These are phyloP conservation scores for Dasyurus viverrinus DNA, from an alignment of 2,113 vertebrate species.

Conservation along the genomic window DNA sequence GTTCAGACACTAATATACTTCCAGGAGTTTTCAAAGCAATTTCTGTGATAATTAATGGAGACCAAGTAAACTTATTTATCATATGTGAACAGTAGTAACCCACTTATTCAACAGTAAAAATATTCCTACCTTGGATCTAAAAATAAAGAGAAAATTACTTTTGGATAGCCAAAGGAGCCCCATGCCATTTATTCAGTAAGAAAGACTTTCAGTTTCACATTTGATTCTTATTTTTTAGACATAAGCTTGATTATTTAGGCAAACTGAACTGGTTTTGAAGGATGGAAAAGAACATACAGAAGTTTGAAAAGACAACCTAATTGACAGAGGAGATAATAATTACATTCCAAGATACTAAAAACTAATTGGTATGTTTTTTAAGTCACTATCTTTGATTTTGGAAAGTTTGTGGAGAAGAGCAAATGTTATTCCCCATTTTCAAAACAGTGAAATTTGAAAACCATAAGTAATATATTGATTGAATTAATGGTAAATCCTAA, in stretches of 20 bases:
- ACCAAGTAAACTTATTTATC: background rate
- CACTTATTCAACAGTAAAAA: background rate
- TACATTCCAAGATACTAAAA: background rate
- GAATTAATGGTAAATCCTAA: background rate
- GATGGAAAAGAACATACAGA: background rate
- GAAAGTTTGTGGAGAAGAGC: background rate
- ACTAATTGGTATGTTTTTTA: background rate
- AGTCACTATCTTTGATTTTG: background rate
- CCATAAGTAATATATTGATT: background rate
- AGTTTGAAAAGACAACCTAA: background rate
- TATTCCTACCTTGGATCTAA: background rate
- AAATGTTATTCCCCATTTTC: background rate
- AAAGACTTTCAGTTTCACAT: background rate
- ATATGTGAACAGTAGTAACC: background rate
- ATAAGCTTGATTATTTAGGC: background rate
- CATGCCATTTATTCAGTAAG: background rate
- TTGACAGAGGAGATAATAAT: background rate
- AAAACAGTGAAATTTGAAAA: background rate
- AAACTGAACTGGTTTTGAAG: background rate
- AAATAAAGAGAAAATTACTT: conserved; percentile 18
- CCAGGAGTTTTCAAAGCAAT: conserved; percentile 17
- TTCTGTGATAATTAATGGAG: conserved; percentile 18
- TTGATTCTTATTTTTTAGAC: background rate
- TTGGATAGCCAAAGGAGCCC: background rate
- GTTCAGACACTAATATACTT: conserved; percentile 2